These are phyloP conservation scores for Solenopsis fugax DNA, from an alignment of 1,140 invertebrate genomes.

Conservation along the genomic window DNA sequence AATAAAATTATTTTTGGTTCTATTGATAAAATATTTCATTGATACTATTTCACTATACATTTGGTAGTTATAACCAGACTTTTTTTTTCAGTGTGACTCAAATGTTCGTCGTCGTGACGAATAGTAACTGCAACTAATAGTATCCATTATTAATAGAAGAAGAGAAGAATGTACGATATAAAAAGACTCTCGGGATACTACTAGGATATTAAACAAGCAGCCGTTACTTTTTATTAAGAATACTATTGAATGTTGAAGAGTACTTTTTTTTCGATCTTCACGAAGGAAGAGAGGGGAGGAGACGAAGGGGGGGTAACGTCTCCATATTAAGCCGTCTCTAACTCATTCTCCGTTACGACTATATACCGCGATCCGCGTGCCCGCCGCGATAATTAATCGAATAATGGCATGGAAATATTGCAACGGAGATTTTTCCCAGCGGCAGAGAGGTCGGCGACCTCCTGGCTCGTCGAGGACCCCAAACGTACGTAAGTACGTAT, in stretches of 20 bases:
- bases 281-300: neutral
- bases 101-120: neutral
- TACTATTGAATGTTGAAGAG: neutral
- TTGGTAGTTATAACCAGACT: no score
- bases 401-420: slow-evolving; percentile 72
- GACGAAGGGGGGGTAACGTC: neutral
- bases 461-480: slow-evolving; percentile 38
- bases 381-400: slow-evolving; percentile 69
- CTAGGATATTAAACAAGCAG: neutral
- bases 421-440: slow-evolving; percentile 61
- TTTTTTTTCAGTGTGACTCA: no score
- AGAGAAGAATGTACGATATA: neutral
- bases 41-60: no score
- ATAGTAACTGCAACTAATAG: neutral
- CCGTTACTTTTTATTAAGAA: neutral
- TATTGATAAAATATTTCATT: no score
- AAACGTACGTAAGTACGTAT: slow-evolving; percentile 33
- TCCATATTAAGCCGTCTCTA: slow-evolving; percentile 11
- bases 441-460: slow-evolving; percentile 65
- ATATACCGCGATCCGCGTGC: slow-evolving; percentile 2
- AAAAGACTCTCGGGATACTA: neutral
- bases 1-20: no score
- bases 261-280: neutral
- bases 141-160: neutral
- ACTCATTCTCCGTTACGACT: slow-evolving; percentile 40